Base-by-base conservation (phyloP, 1,140 invertebrate species). In the Streblospio benedicti region DNA sequence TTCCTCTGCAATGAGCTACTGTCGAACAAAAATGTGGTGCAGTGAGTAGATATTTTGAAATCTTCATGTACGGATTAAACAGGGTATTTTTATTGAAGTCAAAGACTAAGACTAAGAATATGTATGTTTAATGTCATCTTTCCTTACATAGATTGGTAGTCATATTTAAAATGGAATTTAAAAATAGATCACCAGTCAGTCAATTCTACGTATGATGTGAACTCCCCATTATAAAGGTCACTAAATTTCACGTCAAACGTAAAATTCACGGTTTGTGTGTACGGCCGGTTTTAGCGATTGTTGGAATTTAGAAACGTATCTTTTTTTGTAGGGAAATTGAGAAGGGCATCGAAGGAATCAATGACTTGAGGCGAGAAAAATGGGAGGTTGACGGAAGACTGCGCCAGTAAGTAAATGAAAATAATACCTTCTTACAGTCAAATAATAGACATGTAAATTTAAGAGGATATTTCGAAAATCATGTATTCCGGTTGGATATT, bases 1-100 rank as follows among this genome's bases (percentile, higher is more conserved):
- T 93, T 90, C 76, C 81, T 97, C 1, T 95, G 92, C 77, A 91
- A 97, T 79, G 92, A 97, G 79, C 81, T 97, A 66, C 79, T 95
- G 47, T 90, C 92, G 76, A 93, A 93, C 74, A 92, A 93, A 79
- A 84, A 88, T 41, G 86, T 95, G 63, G 81, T 90, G 5, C 67
- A 70, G 65, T 80, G 65, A 62, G 66, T 64, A 25, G 4, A 14
- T 50, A 14, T 57, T 47, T 47, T 57, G 20, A 23, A 57, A 25
- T 47, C 16, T 32, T 50, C 23, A 30, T 57, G 18, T 23, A 9
- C n/a, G n/a, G 25, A 12, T n/a, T n/a, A n/a, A n/a, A n/a, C n/a
- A n/a, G n/a, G n/a, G n/a, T 1, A 25, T 30, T 25, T 16, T 49
- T 23, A n/a, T 23, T 41, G 5, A 4, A 56, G n/a, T 23, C 45